Evolutionary conservation across 2,888 invertebrate genomes (phyloP).

Genomic region (Exocentrus adspersus): DNA sequence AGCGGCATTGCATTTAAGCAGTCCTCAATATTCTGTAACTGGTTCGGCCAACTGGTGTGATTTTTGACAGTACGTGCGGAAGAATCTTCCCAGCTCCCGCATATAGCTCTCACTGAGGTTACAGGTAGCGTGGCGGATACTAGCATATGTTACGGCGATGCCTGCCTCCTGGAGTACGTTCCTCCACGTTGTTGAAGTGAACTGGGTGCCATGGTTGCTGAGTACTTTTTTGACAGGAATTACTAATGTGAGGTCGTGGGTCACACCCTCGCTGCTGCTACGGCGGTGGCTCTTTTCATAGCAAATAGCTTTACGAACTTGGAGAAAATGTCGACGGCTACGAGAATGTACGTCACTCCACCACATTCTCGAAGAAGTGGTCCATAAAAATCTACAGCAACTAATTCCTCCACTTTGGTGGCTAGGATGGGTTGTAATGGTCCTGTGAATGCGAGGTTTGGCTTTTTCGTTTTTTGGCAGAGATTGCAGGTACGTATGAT

Average conservation of each 20-base stretch:
- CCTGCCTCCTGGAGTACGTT: not conserved
- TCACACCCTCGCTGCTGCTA: conserved; percentile 22
- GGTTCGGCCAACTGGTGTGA: conserved; percentile 20
- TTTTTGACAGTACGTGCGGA: conserved; percentile 26
- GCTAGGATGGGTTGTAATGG: conserved; percentile 17
- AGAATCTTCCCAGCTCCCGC: conserved; percentile 23
- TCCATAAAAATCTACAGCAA: conserved; percentile 40
- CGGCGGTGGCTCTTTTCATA: conserved; percentile 23
- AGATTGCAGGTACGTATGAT: conserved; percentile 31
- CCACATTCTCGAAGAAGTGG: conserved; percentile 35
- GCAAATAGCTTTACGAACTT: conserved; percentile 43
- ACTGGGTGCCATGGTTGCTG: conserved; percentile 44
- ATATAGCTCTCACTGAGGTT: conserved; percentile 24
- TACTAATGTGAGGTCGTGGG: conserved; percentile 24
- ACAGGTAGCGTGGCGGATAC: conserved; percentile 31
- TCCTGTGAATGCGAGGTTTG: not conserved
- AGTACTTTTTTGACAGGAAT: conserved; percentile 18
- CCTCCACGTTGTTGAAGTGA: conserved; percentile 39
- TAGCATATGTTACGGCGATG: too few species aligned
- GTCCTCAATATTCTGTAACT: conserved; percentile 2
- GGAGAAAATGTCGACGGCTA: conserved; percentile 41
- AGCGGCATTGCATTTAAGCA: conserved; percentile 26
- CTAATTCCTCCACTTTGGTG: conserved; percentile 23
- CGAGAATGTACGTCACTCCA: conserved; percentile 38
- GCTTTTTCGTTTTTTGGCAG: conserved; percentile 36